Percentiles rank a stretch among this genome's conserved stretches.
These are phyloP conservation scores for Scomber scombrus DNA, from an alignment of 2,113 vertebrate species.

Conservation along the genomic window DNA sequence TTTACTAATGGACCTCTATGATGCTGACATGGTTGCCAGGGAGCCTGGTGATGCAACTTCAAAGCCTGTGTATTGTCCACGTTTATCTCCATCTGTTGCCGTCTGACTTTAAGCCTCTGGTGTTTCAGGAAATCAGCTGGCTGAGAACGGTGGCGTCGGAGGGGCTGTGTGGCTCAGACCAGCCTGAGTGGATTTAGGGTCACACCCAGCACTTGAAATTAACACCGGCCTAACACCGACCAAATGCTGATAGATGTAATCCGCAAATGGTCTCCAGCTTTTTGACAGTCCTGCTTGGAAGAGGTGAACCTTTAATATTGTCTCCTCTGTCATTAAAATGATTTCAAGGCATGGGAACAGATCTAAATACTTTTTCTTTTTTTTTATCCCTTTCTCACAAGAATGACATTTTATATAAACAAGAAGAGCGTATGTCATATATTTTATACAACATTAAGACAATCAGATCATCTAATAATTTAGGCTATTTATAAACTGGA, in stretches of 20 bases:
- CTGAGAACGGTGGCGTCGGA: conserved; percentile 52
- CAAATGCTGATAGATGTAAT: conserved; percentile 59
- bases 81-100: conserved; percentile 57
- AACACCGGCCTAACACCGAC: conserved; percentile 59
- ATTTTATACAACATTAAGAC: conserved; percentile 3
- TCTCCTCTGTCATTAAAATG: conserved; percentile 26
- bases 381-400: conserved; percentile 33
- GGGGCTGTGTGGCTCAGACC: conserved; percentile 46
- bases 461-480: conserved; percentile 13
- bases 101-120: conserved; percentile 49
- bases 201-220: conserved; percentile 69
- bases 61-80: conserved; percentile 4
- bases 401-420: conserved; percentile 36
- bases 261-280: conserved; percentile 45
- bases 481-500: not conserved
- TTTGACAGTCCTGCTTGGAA: conserved; percentile 39
- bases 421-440: not conserved
- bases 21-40: conserved; percentile 11
- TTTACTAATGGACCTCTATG: conserved; percentile 2
- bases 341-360: conserved; percentile 32
- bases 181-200: conserved; percentile 55
- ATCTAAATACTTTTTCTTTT: conserved; percentile 2
- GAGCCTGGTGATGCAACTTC: conserved; percentile 24
- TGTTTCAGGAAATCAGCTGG: conserved; percentile 59
- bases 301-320: conserved; percentile 30